phyloP scores from a whole-genome alignment of 2,888 invertebrate species.

The Ephialtes manifestator region DNA sequence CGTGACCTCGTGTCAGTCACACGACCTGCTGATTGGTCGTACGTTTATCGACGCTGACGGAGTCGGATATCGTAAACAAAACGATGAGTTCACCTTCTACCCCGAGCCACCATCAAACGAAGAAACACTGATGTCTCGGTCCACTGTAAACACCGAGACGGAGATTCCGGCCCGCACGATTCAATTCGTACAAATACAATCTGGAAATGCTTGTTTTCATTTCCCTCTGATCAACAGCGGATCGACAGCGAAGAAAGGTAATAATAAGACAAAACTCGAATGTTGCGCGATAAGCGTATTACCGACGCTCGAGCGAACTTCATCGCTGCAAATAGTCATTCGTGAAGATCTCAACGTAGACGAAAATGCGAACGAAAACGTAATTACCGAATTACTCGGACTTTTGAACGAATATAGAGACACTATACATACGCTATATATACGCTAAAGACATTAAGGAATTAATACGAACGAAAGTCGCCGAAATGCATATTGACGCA shows the following conservation, averaged over 20 bases:
- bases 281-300: not conserved
- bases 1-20: slow-evolving; percentile 40
- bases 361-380: not conserved
- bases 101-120: not conserved
- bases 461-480: slow-evolving; percentile 27
- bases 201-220: not conserved
- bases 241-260: not conserved
- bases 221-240: slow-evolving; percentile 10
- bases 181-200: slow-evolving; percentile 8
- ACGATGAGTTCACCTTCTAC: not conserved
- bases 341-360: not conserved
- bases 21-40: slow-evolving; percentile 47
- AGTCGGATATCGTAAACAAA: slow-evolving; percentile 5
- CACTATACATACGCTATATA: no score
- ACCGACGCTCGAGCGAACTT: not conserved
- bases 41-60: slow-evolving; percentile 28
- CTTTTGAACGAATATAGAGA: slow-evolving; percentile 47
- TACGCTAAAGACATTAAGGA: slow-evolving; percentile 32
- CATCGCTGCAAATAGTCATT: not conserved
- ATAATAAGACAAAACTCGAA: not conserved
- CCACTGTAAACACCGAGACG: not conserved
- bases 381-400: slow-evolving; percentile 23
- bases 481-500: slow-evolving; percentile 45
- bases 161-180: slow-evolving; percentile 16
- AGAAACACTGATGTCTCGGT: not conserved